Conservation (phyloP, 2,797 vertebrate species). For the Harpagifer antarcticus region DNA sequence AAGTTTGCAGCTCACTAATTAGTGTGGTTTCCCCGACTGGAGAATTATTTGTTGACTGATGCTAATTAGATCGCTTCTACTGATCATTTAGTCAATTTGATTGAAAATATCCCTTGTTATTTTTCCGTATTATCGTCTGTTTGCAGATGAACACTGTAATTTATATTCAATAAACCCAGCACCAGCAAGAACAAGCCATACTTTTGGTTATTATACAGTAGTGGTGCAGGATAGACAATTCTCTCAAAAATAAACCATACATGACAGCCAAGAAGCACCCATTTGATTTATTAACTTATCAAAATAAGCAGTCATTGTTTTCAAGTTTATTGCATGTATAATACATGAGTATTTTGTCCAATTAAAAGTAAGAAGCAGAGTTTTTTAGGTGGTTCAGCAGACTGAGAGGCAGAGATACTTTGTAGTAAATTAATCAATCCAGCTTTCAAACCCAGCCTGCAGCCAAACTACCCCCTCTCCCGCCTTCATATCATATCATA, state of each 20-base stretch:
- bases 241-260: constrained; percentile 3
- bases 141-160: neutral
- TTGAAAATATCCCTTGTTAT: constrained; percentile 24
- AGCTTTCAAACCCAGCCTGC: constrained; percentile 27
- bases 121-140: constrained; percentile 8
- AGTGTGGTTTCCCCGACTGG: neutral
- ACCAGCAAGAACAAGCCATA: neutral
- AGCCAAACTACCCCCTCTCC: constrained; percentile 13
- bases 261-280: neutral
- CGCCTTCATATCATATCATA: constrained; percentile 41
- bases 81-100: constrained; percentile 41
- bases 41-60: constrained; percentile 25
- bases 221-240: neutral
- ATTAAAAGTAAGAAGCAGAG: neutral
- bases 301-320: neutral
- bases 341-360: neutral
- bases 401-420: constrained; percentile 9
- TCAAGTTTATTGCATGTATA: neutral
- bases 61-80: constrained; percentile 32
- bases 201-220: constrained; percentile 6
- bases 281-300: constrained; percentile 5
- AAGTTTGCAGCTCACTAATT: constrained; percentile 24
- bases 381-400: constrained; percentile 3
- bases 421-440: constrained; percentile 30
- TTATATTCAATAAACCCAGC: neutral